These are phyloP conservation scores for Tupiocoris notatus DNA, from an alignment of 2,888 invertebrate species.

Conservation along the genomic window DNA sequence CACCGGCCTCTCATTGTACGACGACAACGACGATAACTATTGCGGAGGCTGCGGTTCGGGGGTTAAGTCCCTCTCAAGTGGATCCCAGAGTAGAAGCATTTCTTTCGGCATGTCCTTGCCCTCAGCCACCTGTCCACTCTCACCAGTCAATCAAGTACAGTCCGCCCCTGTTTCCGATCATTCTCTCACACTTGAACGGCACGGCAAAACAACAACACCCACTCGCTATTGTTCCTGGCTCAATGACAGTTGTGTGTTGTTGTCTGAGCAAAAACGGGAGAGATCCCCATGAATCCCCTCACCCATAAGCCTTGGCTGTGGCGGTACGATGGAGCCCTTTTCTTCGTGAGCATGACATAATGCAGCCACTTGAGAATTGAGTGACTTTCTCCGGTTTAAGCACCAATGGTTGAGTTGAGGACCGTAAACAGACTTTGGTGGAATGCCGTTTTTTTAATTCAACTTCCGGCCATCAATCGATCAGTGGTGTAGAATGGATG, in stretches of 20 bases:
- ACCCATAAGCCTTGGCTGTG: no score
- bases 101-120: not conserved
- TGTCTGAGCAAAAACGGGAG: not conserved
- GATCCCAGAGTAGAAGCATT: not conserved
- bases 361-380: not conserved
- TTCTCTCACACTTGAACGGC: not conserved
- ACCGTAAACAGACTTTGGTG: not conserved
- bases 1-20: not conserved
- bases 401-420: not conserved
- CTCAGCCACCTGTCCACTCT: slow-evolving; percentile 38
- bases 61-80: not conserved
- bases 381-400: not conserved
- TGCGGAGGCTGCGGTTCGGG: not conserved
- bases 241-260: slow-evolving; percentile 31
- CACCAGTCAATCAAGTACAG: slow-evolving; percentile 29
- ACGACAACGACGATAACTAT: not conserved
- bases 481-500: no score
- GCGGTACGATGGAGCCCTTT: not conserved
- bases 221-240: slow-evolving; percentile 29
- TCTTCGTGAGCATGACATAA: not conserved
- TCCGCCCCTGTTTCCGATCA: slow-evolving; percentile 1
- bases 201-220: slow-evolving; percentile 29
- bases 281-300: slow-evolving; percentile 28
- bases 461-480: not conserved
- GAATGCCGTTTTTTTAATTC: not conserved